A percentile compares a stretch with the other conserved stretches of the same genome.
These are phyloP conservation scores for Pseudocheirus occidentalis DNA, from an alignment of 2,797 vertebrate genomes.

Conservation along the genomic window DNA sequence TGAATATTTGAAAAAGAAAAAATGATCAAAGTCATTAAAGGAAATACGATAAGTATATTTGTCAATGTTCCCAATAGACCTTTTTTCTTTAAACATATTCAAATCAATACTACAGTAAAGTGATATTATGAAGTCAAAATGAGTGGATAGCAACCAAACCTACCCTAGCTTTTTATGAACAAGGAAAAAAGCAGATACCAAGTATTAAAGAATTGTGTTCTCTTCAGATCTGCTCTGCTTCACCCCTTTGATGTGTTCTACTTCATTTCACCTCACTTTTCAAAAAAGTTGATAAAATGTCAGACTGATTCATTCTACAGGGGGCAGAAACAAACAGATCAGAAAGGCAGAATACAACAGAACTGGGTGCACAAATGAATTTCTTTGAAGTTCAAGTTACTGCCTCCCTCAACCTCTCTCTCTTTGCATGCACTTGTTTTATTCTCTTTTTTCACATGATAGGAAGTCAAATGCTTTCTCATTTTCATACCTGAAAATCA, in stretches of 20 bases:
- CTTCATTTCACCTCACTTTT: constrained; percentile 80
- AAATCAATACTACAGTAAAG: not conserved
- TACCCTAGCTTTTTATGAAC: constrained; percentile 56
- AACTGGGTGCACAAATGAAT: constrained; percentile 66
- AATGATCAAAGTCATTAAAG: not conserved
- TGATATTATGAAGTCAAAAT: constrained; percentile 60
- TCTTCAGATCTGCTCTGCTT: constrained; percentile 82
- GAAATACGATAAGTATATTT: not conserved
- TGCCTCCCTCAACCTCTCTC: constrained; percentile 52
- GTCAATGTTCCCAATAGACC: not conserved
- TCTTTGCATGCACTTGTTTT: constrained; percentile 40
- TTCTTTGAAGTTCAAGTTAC: constrained; percentile 76
- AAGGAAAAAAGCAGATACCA: constrained; percentile 43
- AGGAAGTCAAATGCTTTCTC: constrained; percentile 65
- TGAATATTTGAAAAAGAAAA: not conserved
- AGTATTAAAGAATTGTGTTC: constrained; percentile 73
- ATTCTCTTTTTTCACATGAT: constrained; percentile 57
- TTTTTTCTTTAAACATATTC: not conserved
- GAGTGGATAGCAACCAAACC: constrained; percentile 62
- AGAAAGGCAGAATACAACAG: constrained; percentile 76
- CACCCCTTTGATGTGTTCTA: constrained; percentile 79
- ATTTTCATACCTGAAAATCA: constrained; percentile 65
- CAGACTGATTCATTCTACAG: constrained; percentile 78
- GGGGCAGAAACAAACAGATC: constrained; percentile 74
- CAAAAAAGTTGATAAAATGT: constrained; percentile 80